A percentile compares a stretch with the other conserved stretches of the same genome.
Conservation (phyloP, 2,113 vertebrate species). For the Zapornia atra region DNA sequence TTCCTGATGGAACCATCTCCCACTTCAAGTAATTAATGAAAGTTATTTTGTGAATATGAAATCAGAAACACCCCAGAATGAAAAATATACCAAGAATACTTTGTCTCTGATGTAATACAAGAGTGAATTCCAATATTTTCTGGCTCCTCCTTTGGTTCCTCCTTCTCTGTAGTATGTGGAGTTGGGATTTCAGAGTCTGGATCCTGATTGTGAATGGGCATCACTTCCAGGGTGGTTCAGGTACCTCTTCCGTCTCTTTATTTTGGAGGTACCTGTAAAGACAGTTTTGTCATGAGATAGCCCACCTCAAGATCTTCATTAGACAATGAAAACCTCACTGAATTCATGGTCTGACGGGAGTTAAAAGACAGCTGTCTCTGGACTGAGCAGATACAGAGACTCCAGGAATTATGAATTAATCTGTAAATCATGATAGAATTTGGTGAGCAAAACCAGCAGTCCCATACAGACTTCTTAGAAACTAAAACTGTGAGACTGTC, state of each 20-base stretch:
- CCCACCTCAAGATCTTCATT: background rate
- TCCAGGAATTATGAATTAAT: background rate
- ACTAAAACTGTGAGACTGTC: background rate
- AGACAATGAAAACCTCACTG: background rate
- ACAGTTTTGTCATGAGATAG: background rate
- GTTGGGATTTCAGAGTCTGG: background rate
- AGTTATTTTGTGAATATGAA: background rate
- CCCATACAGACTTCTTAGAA: background rate
- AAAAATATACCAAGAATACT: background rate
- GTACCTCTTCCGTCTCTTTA: background rate
- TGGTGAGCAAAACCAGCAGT: background rate
- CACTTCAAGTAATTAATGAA: background rate
- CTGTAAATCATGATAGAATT: background rate
- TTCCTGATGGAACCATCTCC: background rate
- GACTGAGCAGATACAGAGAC: background rate
- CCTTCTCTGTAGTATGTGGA: background rate
- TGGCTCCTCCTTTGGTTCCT: background rate
- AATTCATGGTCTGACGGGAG: background rate
- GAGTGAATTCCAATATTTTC: background rate
- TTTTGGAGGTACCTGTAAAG: background rate
- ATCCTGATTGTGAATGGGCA: background rate
- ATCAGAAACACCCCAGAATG: background rate
- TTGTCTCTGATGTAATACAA: background rate
- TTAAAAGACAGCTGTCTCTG: background rate
- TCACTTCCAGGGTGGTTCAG: background rate